A percentile compares a stretch with the other conserved stretches of the same genome.
phyloP scores from a whole-genome alignment of 2,888 invertebrate species.

The Kryphioiulus occultus region DNA sequence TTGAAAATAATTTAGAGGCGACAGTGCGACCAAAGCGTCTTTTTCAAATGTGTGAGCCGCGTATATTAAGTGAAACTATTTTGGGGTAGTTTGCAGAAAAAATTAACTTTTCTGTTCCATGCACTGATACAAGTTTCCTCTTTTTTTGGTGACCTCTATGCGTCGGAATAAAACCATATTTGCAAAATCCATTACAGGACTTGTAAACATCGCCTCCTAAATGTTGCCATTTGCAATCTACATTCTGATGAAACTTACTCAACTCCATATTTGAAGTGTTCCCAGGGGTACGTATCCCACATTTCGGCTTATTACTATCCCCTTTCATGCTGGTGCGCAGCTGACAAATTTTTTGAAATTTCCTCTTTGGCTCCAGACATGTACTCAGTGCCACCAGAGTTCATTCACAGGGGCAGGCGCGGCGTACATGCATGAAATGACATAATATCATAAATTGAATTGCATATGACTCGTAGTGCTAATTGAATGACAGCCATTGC shows the following conservation, averaged over 20 bases:
- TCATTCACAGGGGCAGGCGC: slow-evolving; percentile 29
- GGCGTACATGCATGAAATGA: slow-evolving; percentile 12
- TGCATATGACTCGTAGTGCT: slow-evolving; percentile 29
- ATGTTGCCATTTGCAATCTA: slow-evolving; percentile 31
- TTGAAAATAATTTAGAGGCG: no score
- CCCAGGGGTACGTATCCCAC: not conserved
- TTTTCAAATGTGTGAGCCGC: no score
- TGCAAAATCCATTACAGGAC: slow-evolving; percentile 9
- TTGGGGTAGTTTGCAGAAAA: not conserved
- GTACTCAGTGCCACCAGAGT: slow-evolving; percentile 11
- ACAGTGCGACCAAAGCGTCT: no score
- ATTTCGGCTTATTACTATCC: slow-evolving; percentile 30
- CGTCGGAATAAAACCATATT: slow-evolving; percentile 20
- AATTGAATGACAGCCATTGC: slow-evolving; percentile 28
- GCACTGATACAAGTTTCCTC: not conserved
- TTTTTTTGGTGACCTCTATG: not conserved
- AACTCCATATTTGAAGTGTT: slow-evolving; percentile 25
- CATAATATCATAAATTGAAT: slow-evolving; percentile 35
- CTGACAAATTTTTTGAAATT: slow-evolving; percentile 14
- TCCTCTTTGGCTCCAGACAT: slow-evolving; percentile 35
- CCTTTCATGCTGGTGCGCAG: slow-evolving; percentile 25
- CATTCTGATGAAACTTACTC: slow-evolving; percentile 30
- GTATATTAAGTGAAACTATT: not conserved
- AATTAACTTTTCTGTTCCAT: not conserved
- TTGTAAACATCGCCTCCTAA: slow-evolving; percentile 22